These are phyloP conservation scores for Psittacula echo DNA, from an alignment of 2,797 vertebrate genomes.

Conservation along the genomic window DNA sequence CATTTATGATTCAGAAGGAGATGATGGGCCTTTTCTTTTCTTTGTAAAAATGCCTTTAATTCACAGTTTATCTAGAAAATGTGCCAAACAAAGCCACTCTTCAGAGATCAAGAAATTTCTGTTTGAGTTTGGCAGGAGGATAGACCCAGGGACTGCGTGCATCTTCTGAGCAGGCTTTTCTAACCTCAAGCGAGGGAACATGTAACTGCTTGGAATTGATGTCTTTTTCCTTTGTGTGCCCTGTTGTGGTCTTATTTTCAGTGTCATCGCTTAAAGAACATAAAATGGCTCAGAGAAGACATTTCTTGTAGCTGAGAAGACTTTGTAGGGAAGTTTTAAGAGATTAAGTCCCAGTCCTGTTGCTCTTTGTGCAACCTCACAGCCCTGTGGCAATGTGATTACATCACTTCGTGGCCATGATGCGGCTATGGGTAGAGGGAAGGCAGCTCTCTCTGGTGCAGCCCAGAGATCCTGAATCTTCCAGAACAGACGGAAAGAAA, in stretches of 20 bases:
- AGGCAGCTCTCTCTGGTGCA: background rate
- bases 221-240: background rate
- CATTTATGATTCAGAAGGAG: background rate
- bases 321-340: background rate
- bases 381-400: background rate
- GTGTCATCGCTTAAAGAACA: background rate
- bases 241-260: background rate
- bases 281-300: background rate
- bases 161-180: background rate
- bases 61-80: background rate
- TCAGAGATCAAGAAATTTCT: background rate
- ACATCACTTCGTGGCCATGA: background rate
- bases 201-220: background rate
- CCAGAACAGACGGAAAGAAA: background rate
- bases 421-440: background rate
- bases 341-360: no score
- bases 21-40: background rate
- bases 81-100: background rate
- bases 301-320: background rate
- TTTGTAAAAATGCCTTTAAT: background rate
- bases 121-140: background rate
- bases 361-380: background rate
- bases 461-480: background rate
- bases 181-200: rapidly evolving
- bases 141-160: background rate